These are phyloP conservation scores for Dolichomitus sp. DNA, from an alignment of 2,888 invertebrate genomes.

Conservation along the genomic window DNA sequence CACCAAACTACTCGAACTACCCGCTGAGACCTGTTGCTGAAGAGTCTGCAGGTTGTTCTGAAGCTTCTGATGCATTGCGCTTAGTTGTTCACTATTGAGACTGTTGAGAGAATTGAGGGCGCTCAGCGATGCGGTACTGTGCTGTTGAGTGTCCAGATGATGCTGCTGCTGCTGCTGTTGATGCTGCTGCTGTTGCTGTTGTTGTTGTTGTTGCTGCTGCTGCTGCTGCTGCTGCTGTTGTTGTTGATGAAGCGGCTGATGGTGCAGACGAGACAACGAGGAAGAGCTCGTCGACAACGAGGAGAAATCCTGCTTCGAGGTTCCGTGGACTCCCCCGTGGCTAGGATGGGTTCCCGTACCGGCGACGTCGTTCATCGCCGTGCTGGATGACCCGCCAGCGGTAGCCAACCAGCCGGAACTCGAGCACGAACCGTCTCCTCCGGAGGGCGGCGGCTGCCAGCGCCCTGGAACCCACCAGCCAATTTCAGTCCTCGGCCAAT, in stretches of 20 bases:
- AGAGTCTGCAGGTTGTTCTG: conserved; percentile 81
- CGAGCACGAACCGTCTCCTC: conserved; percentile 85
- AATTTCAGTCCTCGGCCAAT: conserved; percentile 85
- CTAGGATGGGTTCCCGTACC: conserved; percentile 79
- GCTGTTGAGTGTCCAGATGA: conserved; percentile 63
- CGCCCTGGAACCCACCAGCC: conserved; percentile 86
- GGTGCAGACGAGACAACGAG: conserved; percentile 77
- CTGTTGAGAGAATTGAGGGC: conserved; percentile 76
- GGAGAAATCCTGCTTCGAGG: conserved; percentile 75
- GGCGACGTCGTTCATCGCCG: conserved; percentile 80
- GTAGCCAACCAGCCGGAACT: conserved; percentile 83
- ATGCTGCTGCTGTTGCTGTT: conserved; percentile 77
- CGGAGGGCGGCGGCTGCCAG: conserved; percentile 86
- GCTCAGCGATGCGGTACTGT: conserved; percentile 3
- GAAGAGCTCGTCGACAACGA: conserved; percentile 64
- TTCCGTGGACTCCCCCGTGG: conserved; percentile 68
- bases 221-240: conserved; percentile 54
- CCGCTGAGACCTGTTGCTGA: conserved; percentile 75
- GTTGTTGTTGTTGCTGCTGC: conserved; percentile 60
- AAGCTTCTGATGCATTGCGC: conserved; percentile 83
- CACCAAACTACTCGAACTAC: conserved; percentile 61
- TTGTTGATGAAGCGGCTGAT: conserved; percentile 77
- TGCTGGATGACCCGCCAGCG: conserved; percentile 76
- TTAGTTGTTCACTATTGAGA: conserved; percentile 81
- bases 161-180: conserved; percentile 70